Conservation (phyloP, 23 tunicate genomes). For the Diplosoma virens region DNA sequence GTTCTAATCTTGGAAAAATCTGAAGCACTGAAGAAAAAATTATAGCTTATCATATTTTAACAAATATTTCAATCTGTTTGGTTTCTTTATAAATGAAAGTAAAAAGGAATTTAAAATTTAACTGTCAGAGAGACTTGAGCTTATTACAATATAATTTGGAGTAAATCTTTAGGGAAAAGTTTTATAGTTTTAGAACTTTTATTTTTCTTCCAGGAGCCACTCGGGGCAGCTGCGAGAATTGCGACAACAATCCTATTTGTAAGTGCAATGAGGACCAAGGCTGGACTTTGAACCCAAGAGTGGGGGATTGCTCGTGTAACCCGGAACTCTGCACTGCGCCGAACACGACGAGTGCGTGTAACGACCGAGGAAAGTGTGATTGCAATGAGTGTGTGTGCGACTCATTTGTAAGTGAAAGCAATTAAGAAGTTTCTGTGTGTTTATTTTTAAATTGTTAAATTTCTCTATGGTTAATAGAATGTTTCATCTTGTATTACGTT, state of each 20-base stretch:
- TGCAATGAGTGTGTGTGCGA: slow-evolving; percentile 65
- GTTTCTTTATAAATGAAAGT: no score
- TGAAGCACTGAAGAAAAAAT: no score
- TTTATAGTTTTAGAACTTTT: not conserved
- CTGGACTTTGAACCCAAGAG: not conserved
- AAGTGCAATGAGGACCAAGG: slow-evolving; percentile 22
- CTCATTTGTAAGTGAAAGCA: slow-evolving; percentile 21
- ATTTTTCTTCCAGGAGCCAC: slow-evolving; percentile 29
- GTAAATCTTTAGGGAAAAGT: not conserved
- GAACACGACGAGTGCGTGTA: slow-evolving; percentile 15
- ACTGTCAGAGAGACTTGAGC: no score
- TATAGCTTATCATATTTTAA: no score
- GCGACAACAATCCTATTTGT: slow-evolving; percentile 46
- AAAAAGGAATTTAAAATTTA: no score
- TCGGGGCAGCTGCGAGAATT: slow-evolving; percentile 59
- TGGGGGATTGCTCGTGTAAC: slow-evolving; percentile 49
- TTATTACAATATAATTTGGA: no score
- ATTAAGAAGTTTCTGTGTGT: no score
- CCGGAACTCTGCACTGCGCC: slow-evolving; percentile 12
- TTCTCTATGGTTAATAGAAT: no score
- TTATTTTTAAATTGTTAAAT: no score
- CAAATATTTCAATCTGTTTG: no score
- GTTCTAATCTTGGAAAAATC: no score
- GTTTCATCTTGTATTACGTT: no score
- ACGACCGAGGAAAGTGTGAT: slow-evolving; percentile 53